Conservation (phyloP, 2,888 invertebrate genomes). For the Drosophila infuscata region DNA sequence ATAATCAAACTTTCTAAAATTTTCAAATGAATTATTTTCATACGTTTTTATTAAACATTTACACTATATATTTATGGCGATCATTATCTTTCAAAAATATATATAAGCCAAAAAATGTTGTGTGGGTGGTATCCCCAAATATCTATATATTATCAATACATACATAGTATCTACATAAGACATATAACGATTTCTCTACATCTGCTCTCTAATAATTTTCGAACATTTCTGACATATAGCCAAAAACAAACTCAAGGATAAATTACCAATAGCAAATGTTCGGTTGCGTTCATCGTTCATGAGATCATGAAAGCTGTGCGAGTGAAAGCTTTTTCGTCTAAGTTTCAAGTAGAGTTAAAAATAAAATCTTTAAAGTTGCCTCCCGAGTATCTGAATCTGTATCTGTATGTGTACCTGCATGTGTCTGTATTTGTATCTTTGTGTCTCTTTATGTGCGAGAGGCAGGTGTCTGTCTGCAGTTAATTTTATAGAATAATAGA, state of each 20-base stretch:
- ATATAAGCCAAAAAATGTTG: conserved; percentile 16
- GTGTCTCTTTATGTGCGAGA: conserved; percentile 39
- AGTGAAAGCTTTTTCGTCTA: conserved; percentile 70
- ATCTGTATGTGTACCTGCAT: conserved; percentile 22
- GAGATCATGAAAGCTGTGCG: conserved; percentile 71
- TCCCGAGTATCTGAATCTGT: conserved; percentile 19
- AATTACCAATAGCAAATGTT: conserved; percentile 56
- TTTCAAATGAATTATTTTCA: not conserved
- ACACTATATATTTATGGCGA: conserved; percentile 41
- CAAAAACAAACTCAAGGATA: conserved; percentile 78
- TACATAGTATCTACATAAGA: conserved; percentile 2
- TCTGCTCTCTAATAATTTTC: conserved; percentile 59
- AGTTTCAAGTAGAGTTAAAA: conserved; percentile 71
- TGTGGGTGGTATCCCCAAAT: conserved; percentile 52
- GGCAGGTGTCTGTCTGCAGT: conserved; percentile 80
- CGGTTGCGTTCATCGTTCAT: conserved; percentile 34
- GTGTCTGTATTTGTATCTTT: conserved; percentile 26
- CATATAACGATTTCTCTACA: conserved; percentile 28
- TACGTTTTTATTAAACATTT: not conserved
- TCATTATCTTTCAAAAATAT: conserved; percentile 41
- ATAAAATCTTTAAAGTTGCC: conserved; percentile 62
- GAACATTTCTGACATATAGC: conserved; percentile 47
- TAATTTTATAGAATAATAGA: conserved; percentile 70
- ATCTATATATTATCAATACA: conserved; percentile 2
- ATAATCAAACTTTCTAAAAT: not conserved